phyloP scores from a whole-genome alignment of 2,113 vertebrate genomes.

The Sporophila hypoxantha region DNA sequence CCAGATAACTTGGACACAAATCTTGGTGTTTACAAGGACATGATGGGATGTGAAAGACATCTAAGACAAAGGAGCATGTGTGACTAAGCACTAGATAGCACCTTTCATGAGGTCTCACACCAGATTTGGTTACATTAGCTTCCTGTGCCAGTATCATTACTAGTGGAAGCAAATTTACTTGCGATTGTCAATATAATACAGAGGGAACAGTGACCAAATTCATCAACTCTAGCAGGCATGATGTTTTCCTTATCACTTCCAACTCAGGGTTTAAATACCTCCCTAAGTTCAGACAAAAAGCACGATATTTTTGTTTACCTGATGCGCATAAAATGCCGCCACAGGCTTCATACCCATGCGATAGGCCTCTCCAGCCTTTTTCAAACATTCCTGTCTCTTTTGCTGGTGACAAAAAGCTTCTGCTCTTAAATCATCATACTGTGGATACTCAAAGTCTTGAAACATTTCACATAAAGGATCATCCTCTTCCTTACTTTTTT shows the following conservation, averaged over 20 bases:
- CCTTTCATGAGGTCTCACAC: neutral
- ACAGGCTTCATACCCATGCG: conserved; percentile 86
- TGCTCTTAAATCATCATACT: conserved; percentile 87
- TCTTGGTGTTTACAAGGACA: neutral
- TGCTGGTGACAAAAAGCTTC: conserved; percentile 86
- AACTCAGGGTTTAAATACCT: neutral
- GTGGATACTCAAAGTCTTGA: conserved; percentile 86
- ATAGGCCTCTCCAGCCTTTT: conserved; percentile 87
- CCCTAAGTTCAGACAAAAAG: neutral
- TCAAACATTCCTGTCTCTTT: conserved; percentile 82
- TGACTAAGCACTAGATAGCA: neutral
- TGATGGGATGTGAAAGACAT: neutral
- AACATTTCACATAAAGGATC: conserved; percentile 62
- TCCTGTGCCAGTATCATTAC: neutral
- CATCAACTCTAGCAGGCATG: neutral
- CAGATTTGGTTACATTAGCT: neutral
- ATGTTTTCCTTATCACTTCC: neutral
- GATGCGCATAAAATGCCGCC: conserved; percentile 90
- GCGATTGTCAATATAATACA: neutral
- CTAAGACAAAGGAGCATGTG: neutral
- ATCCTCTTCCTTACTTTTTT: conserved; percentile 68
- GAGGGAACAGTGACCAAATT: neutral
- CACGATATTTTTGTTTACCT: conserved; percentile 65
- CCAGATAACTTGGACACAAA: neutral
- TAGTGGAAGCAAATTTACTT: neutral